Evolutionary conservation across 2,113 vertebrate genomes (phyloP), one percentile per base, ranked within the genome.

Genomic region (Nipponia nippon): DNA sequence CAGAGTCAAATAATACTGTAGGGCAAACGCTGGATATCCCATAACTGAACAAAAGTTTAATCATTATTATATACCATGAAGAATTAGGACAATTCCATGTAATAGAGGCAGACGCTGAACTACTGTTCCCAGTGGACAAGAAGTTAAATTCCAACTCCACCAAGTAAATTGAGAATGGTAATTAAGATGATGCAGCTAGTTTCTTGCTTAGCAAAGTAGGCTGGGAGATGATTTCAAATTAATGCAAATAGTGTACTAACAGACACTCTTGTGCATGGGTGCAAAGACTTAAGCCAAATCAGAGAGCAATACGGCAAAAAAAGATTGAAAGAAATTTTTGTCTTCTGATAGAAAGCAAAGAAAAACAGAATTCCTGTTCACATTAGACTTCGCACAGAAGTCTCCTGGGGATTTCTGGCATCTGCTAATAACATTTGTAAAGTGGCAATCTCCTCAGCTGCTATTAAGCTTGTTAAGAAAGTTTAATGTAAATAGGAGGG

Each of bases 181-280:
- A 96, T 94, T 83, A 95, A 62, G 63, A 86, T 61, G 53, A 93
- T 56, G 89, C 69, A 84, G 70, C 30, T 77, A 49, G 76, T 72
- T 94, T 95, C 76, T 58, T 44, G 42, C 92, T 94, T 67, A 89
- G 77, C 38, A 52, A 96, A 97, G 71, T 13, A 79, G 70, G 30
- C 44, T 91, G 67, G 40, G 59, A 87, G 47, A 59, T 70, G 29
- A 61, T 53, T 87, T 69, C 53, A 93, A 83, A 89, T 86, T 26
- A 84, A 86, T 40, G 30, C 49, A 81, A 78, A 83, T 52, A 40
- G 56, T 76, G 47, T 67, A 53, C 38, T 61, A 87, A 63, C 25
- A 70, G 53, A 79, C 56, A 26, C 16, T 58, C 34, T n/a, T 53
- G 46, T 58, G 22, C 22, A 11, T 3, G 32, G 42, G 49, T 32